Conservation (phyloP, 2,888 invertebrate genomes). For the Drosophila ustulata region DNA sequence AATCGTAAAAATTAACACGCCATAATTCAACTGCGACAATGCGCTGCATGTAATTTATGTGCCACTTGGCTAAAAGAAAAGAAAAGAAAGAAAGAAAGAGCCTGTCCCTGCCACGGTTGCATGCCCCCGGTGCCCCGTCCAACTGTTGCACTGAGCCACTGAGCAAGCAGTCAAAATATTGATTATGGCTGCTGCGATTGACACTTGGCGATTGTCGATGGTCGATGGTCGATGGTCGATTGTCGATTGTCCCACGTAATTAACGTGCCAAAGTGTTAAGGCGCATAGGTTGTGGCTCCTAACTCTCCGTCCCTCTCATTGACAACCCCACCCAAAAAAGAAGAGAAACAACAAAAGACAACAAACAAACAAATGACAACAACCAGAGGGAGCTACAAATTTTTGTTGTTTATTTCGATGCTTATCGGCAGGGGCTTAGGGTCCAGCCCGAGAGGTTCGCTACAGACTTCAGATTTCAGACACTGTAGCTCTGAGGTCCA, state of each 20-base stretch:
- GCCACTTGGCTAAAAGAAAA: constrained; percentile 39
- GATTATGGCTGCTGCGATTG: constrained; percentile 74
- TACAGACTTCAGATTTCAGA: background rate
- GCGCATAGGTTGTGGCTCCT: constrained; percentile 58
- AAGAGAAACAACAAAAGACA: constrained; percentile 29
- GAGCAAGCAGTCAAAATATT: constrained; percentile 72
- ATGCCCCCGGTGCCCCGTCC: background rate
- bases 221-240: constrained; percentile 73
- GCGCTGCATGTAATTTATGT: constrained; percentile 78
- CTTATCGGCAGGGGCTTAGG: constrained; percentile 60
- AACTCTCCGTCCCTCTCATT: background rate
- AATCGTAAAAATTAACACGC: constrained; percentile 79
- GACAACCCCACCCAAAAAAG: constrained; percentile 23
- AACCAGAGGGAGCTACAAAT: constrained; percentile 70
- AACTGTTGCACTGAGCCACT: constrained; percentile 31
- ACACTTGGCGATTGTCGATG: constrained; percentile 77
- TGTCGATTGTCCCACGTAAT: constrained; percentile 75
- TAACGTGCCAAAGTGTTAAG: constrained; percentile 79
- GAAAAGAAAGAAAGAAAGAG: constrained; percentile 20
- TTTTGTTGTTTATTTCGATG: constrained; percentile 78
- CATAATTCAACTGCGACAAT: constrained; percentile 79
- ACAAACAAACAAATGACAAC: constrained; percentile 58
- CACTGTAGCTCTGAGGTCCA: constrained; percentile 28
- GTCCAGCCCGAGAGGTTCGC: constrained; percentile 32
- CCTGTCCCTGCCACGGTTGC: background rate